Conservation (phyloP, 2,113 vertebrate species). For the Xiphophorus hellerii region DNA sequence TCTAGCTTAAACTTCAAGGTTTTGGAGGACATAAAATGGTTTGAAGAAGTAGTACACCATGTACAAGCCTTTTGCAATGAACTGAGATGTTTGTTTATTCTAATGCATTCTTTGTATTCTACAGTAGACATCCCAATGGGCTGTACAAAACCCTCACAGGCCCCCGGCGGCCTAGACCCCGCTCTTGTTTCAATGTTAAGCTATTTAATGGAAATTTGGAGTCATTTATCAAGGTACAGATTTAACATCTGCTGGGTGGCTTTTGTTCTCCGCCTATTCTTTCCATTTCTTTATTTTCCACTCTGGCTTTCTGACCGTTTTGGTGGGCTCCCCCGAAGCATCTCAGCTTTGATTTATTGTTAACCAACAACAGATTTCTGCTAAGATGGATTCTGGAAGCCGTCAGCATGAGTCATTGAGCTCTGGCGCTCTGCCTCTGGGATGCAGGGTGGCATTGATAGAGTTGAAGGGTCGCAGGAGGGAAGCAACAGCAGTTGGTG, state of each 20-base stretch:
- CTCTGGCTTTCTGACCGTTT: constrained; percentile 63
- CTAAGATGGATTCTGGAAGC: constrained; percentile 61
- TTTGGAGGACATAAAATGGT: constrained; percentile 8
- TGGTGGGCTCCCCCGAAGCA: constrained; percentile 54
- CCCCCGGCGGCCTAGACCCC: constrained; percentile 89
- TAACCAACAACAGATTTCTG: constrained; percentile 65
- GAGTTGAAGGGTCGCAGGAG: constrained; percentile 45
- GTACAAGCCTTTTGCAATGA: not conserved
- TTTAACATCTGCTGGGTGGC: constrained; percentile 69
- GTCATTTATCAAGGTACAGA: constrained; percentile 93
- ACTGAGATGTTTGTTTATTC: constrained; percentile 36
- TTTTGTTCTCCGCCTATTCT: constrained; percentile 62
- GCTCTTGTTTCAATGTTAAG: constrained; percentile 92
- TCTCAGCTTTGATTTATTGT: constrained; percentile 48
- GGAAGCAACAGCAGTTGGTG: constrained; percentile 44
- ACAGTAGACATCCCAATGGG: constrained; percentile 88
- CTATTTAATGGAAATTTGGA: constrained; percentile 98
- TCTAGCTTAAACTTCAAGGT: constrained; percentile 4
- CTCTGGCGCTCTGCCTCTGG: constrained; percentile 77
- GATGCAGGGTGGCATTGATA: constrained; percentile 60
- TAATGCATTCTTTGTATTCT: constrained; percentile 83
- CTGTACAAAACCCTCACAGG: constrained; percentile 90
- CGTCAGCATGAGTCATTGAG: constrained; percentile 77
- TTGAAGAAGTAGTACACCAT: not conserved
- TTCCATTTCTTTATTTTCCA: constrained; percentile 75